These are phyloP conservation scores for Cyanoliseus patagonus DNA, from an alignment of 2,113 vertebrate genomes.

Conservation along the genomic window DNA sequence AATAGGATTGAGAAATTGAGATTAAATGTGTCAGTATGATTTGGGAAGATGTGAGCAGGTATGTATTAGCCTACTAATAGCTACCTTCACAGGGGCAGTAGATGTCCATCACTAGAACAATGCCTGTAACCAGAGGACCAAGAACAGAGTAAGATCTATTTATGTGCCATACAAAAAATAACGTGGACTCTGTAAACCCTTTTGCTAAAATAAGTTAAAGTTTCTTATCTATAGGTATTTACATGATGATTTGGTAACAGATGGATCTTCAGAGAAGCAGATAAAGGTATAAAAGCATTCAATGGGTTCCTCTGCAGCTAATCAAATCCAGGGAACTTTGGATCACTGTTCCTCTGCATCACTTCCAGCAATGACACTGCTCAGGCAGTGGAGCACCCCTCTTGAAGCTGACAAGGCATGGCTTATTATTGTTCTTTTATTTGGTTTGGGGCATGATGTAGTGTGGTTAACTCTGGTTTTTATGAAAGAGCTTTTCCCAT, in stretches of 20 bases:
- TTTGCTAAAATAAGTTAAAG: fast-evolving
- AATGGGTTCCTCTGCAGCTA: fast-evolving
- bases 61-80: fast-evolving
- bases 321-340: fast-evolving
- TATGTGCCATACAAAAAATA: fast-evolving
- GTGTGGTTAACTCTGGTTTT: neutral
- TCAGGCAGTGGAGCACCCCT: neutral
- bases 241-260: neutral
- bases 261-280: neutral
- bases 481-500: fast-evolving
- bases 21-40: neutral
- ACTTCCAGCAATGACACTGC: fast-evolving
- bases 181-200: no score
- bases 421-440: fast-evolving
- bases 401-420: fast-evolving
- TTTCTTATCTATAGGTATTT: neutral
- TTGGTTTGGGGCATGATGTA: neutral
- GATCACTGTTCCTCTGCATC: neutral
- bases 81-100: fast-evolving
- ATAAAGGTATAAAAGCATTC: neutral
- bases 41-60: fast-evolving
- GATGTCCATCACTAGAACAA: fast-evolving
- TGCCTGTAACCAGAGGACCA: fast-evolving
- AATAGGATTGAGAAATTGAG: fast-evolving
- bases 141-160: fast-evolving